Conservation (phyloP, 2,888 invertebrate genomes). For the Invenusta paracnida region DNA sequence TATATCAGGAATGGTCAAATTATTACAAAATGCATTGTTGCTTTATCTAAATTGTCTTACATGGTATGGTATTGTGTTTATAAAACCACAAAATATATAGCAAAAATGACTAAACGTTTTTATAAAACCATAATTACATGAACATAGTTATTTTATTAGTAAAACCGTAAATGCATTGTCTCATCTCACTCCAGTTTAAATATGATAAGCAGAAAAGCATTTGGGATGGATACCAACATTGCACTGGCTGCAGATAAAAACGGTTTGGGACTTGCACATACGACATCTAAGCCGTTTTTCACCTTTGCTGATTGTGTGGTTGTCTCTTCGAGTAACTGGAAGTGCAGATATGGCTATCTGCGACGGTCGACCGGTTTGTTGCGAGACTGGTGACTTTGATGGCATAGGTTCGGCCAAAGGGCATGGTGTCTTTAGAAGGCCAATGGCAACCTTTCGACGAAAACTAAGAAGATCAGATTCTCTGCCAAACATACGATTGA, state of each 20-base stretch:
- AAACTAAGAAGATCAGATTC: not conserved
- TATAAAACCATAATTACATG: too few species aligned
- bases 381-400: not conserved
- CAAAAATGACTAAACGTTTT: too few species aligned
- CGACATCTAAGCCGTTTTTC: not conserved
- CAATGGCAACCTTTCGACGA: not conserved
- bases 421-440: not conserved
- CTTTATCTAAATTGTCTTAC: not conserved
- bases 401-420: not conserved
- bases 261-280: constrained; percentile 13
- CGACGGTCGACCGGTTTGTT: not conserved
- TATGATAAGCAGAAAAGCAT: not conserved
- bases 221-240: constrained; percentile 1
- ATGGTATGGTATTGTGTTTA: not conserved
- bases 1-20: not conserved
- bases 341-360: not conserved
- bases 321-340: not conserved
- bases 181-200: too few species aligned
- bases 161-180: too few species aligned
- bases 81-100: not conserved
- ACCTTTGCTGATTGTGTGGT: not conserved
- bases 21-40: not conserved
- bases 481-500: not conserved
- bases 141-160: too few species aligned
- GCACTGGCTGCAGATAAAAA: not conserved